A percentile compares a stretch with the other conserved stretches of the same genome.
These are phyloP conservation scores for Apeltes quadracus DNA, from an alignment of 2,113 vertebrate genomes.

Conservation along the genomic window DNA sequence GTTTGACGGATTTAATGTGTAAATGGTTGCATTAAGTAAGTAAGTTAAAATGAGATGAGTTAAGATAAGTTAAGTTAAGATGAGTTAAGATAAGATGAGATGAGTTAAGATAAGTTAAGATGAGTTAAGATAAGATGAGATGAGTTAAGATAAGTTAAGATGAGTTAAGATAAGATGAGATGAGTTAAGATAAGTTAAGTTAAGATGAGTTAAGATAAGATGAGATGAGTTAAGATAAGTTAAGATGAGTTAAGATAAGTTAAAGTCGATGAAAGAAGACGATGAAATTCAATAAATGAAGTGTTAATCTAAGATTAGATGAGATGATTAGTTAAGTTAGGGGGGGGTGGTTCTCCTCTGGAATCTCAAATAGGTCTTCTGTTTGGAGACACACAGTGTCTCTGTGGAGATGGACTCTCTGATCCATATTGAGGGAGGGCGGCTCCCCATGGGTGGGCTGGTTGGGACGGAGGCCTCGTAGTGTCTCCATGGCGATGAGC, in stretches of 20 bases:
- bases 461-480: slow-evolving; percentile 52
- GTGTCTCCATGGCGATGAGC: slow-evolving; percentile 76
- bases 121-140: background rate
- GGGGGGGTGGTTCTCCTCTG: background rate
- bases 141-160: no score
- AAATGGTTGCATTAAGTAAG: background rate
- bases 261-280: no score
- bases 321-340: no score
- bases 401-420: slow-evolving; percentile 18
- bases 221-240: no score
- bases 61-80: no score
- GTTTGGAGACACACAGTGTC: background rate
- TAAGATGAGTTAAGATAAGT: no score
- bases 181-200: no score
- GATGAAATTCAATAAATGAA: no score
- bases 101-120: no score
- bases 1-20: background rate
- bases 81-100: no score
- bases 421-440: slow-evolving; percentile 38
- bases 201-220: background rate
- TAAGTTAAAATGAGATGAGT: background rate
- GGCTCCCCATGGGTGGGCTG: slow-evolving; percentile 72
- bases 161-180: no score
- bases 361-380: slow-evolving; percentile 34
- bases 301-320: no score